Base-by-base conservation (phyloP, 2,888 invertebrate genomes). In the Notodonta dromedarius region DNA sequence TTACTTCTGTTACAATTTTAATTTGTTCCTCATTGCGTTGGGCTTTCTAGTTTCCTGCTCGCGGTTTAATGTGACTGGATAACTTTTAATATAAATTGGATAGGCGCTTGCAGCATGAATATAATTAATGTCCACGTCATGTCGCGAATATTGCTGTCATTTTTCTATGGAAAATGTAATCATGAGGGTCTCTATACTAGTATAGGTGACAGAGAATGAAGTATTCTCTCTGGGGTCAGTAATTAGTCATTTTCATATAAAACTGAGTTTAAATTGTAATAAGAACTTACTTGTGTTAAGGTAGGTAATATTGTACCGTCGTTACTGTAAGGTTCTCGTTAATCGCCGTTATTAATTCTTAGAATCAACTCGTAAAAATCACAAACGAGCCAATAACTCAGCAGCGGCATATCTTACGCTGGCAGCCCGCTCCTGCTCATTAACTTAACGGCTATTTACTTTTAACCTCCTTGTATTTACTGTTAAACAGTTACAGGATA, bases 1-100 rank as follows among this genome's bases (percentile, higher is more conserved):
- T 48, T 58, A 51, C 62, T 24, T 16, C 39, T 56, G 57, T 42
- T 46, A 42, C 65, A 66, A 66, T 58, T 72, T 56, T 68, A 74
- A 70, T 66, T 72, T 66, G 72, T 74, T 68, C 66, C 58, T 74
- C 71, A 71, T 62, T 56, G 64, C 65, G 57, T 14, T 16, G 13
- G 11, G 24, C 16, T 24, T 11, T 12, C 32, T 32, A 32, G 51
- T 11, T 54, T 39, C 54, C 54, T 14, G 14, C 39, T 54, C 14
- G n/a, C 5, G 39, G 39, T 39, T 54, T 54, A 54, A 54, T 54
- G 39, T 14, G 13, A 5, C 24, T 32, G 52, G 32, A n/a, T 35
- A 13, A 13, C 8, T 32, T 53, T 53, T 53, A 53, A 53, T 53
- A 13, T 16, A 9, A 46, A 1, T 5, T 13, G 5, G 5, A n/a